Evolutionary conservation across 2,113 vertebrate genomes (phyloP).

Genomic region (Puffinus mauretanicus): DNA sequence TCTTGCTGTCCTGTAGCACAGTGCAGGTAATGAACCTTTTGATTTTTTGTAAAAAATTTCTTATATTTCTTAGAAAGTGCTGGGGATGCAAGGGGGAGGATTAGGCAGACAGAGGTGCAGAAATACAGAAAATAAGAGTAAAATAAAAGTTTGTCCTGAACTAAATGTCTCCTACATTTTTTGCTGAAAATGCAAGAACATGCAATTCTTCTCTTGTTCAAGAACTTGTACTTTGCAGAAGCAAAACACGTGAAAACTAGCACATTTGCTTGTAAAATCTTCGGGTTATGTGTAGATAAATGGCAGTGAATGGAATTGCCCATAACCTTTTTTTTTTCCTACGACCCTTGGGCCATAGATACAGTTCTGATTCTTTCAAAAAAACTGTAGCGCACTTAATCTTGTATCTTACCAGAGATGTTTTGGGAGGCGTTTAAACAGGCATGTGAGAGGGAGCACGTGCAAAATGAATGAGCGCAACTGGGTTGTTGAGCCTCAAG

Average conservation of each 20-base stretch:
- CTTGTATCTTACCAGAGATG: background rate
- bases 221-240: background rate
- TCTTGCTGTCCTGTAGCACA: background rate
- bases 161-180: background rate
- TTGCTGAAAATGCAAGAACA: background rate
- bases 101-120: background rate
- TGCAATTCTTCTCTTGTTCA: background rate
- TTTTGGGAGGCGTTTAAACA: background rate
- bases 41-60: background rate
- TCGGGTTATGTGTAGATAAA: background rate
- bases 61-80: background rate
- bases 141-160: background rate
- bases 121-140: background rate
- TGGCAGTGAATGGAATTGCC: background rate
- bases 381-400: background rate
- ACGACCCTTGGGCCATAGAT: background rate
- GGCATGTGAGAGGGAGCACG: background rate
- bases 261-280: background rate
- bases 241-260: background rate
- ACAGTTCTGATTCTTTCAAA: background rate
- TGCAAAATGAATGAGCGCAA: background rate
- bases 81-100: background rate
- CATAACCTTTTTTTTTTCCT: background rate
- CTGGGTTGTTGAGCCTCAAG: background rate
- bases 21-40: background rate